Conservation (phyloP, 2,113 vertebrate genomes). For the Podiceps cristatus region DNA sequence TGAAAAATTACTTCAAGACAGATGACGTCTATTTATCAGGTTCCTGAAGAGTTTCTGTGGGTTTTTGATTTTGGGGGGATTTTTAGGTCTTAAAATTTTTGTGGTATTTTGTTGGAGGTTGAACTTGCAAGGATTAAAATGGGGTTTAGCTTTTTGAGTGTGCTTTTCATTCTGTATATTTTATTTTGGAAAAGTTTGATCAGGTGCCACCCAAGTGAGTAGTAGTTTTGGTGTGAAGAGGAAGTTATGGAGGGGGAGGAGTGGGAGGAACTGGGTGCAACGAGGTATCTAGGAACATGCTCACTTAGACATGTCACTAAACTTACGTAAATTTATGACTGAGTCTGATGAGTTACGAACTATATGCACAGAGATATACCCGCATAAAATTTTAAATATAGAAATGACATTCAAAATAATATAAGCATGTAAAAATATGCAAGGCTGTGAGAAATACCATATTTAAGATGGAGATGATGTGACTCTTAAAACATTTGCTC, state of each 20-base stretch:
- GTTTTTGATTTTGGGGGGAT: background rate
- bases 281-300: background rate
- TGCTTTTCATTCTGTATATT: background rate
- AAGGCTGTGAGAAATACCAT: background rate
- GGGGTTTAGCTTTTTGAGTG: background rate
- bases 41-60: background rate
- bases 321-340: background rate
- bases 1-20: background rate
- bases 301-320: background rate
- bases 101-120: background rate
- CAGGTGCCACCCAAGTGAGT: background rate
- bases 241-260: background rate
- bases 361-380: no score
- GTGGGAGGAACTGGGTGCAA: background rate
- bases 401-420: background rate
- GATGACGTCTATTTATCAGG: background rate
- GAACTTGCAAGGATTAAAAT: background rate
- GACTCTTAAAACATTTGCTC: background rate
- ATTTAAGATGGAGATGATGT: background rate
- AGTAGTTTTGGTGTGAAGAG: background rate
- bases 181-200: background rate
- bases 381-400: background rate
- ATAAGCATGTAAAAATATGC: background rate
- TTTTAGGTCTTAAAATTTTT: background rate
- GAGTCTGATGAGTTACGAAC: background rate